phyloP scores from a whole-genome alignment of 2,113 vertebrate genomes.

The Semicossyphus pulcher region DNA sequence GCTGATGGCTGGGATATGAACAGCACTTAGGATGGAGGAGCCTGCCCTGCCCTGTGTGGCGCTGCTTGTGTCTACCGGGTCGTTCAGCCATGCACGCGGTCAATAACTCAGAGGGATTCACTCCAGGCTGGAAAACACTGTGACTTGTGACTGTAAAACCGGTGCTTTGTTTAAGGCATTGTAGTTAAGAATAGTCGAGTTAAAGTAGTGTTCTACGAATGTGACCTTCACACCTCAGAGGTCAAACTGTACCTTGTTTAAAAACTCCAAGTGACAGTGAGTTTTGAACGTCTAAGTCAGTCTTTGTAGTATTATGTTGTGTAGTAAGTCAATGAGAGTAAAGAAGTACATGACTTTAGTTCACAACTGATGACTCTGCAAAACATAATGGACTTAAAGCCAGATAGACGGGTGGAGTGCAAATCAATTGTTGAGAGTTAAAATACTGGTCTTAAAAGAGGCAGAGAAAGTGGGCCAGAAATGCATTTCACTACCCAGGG shows the following conservation, averaged over 20 bases:
- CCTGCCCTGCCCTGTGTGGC: slow-evolving; percentile 61
- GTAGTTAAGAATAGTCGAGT: slow-evolving; percentile 7
- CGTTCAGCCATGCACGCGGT: background rate
- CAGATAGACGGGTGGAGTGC: slow-evolving; percentile 45
- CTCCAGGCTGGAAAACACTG: slow-evolving; percentile 6
- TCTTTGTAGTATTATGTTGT: background rate
- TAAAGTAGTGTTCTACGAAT: background rate
- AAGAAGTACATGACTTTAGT: slow-evolving; percentile 23
- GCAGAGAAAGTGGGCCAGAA: slow-evolving; percentile 33
- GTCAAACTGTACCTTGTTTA: background rate
- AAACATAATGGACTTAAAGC: slow-evolving; percentile 77
- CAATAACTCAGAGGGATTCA: slow-evolving; percentile 30
- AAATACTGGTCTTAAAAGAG: slow-evolving; percentile 57
- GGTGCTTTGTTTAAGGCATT: slow-evolving; percentile 16
- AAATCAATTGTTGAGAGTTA: slow-evolving; percentile 72
- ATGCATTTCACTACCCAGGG: slow-evolving; percentile 44
- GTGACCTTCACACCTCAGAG: background rate
- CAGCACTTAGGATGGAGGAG: slow-evolving; percentile 74
- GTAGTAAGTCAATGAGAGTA: slow-evolving; percentile 1
- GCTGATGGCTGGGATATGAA: slow-evolving; percentile 69
- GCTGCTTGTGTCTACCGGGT: slow-evolving; percentile 49
- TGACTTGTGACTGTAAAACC: slow-evolving; percentile 13
- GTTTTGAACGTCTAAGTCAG: background rate
- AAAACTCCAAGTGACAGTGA: too few species aligned
- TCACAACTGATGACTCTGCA: slow-evolving; percentile 77